These are phyloP conservation scores for Gila orcuttii DNA, from an alignment of 2,113 vertebrate genomes.

Conservation along the genomic window DNA sequence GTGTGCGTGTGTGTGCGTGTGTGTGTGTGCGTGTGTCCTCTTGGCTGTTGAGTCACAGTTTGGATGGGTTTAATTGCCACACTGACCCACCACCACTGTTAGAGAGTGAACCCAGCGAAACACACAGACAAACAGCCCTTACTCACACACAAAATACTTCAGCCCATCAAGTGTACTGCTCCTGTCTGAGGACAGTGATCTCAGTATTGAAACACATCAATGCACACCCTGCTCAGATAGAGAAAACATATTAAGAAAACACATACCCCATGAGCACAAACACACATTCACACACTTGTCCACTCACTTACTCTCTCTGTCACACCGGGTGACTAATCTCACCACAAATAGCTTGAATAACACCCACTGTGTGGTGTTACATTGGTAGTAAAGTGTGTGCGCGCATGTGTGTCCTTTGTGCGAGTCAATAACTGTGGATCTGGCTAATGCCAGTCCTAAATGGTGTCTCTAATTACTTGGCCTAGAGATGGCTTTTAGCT, in stretches of 20 bases:
- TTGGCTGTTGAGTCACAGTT: conserved; percentile 67
- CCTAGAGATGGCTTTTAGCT: conserved; percentile 85
- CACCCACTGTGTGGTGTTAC: conserved; percentile 70
- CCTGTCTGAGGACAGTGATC: conserved; percentile 43
- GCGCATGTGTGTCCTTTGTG: conserved; percentile 51
- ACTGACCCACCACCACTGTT: conserved; percentile 69
- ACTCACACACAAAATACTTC: conserved; percentile 60
- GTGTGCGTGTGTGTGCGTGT: conserved; percentile 4
- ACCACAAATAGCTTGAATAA: conserved; percentile 79
- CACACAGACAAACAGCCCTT: conserved; percentile 53
- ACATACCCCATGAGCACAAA: conserved; percentile 26
- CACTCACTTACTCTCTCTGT: conserved; percentile 60
- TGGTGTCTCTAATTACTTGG: conserved; percentile 83
- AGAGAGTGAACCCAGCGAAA: conserved; percentile 57
- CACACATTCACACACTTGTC: conserved; percentile 24
- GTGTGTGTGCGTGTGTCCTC: conserved; percentile 46
- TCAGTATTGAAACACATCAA: conserved; percentile 16
- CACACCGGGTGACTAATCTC: conserved; percentile 66
- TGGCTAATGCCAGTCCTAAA: conserved; percentile 77
- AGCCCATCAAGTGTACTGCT: conserved; percentile 52
- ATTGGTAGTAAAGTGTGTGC: conserved; percentile 54
- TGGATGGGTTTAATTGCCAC: conserved; percentile 78
- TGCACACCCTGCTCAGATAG: conserved; percentile 23
- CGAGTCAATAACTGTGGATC: conserved; percentile 56
- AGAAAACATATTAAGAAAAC: conserved; percentile 50